A percentile compares a stretch with the other conserved stretches of the same genome.
Conservation (phyloP, 2,797 vertebrate species). For the Sebastes matsubarae region DNA sequence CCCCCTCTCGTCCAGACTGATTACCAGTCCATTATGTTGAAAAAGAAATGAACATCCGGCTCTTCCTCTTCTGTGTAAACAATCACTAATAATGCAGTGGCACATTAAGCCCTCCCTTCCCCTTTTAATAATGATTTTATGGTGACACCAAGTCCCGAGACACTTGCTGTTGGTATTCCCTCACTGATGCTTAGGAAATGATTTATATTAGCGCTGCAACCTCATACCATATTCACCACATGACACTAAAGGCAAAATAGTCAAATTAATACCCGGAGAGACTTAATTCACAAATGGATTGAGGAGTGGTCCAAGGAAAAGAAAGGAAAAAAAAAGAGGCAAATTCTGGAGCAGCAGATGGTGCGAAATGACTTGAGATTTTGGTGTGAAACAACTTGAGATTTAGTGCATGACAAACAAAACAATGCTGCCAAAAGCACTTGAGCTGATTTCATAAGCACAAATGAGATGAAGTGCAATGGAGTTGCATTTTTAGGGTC, state of each 20-base stretch:
- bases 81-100: conserved; percentile 12
- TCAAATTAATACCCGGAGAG: conserved; percentile 44
- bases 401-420: conserved; percentile 74
- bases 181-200: conserved; percentile 14
- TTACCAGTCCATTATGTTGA: neutral
- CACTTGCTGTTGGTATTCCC: conserved; percentile 27
- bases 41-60: neutral
- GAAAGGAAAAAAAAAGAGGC: conserved; percentile 21
- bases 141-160: conserved; percentile 24
- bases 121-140: conserved; percentile 42
- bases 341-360: conserved; percentile 74
- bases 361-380: conserved; percentile 70
- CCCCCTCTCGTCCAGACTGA: neutral
- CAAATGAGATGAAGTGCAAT: conserved; percentile 70
- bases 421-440: conserved; percentile 69
- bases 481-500: conserved; percentile 66
- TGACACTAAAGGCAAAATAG: conserved; percentile 37
- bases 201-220: conserved; percentile 30
- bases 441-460: conserved; percentile 70
- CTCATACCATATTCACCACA: conserved; percentile 28
- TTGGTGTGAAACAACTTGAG: conserved; percentile 70
- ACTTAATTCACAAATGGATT: conserved; percentile 51
- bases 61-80: conserved; percentile 23
- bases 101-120: conserved; percentile 18
- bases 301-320: conserved; percentile 39